These are phyloP conservation scores for Andricus curvator DNA, from an alignment of 2,888 invertebrate genomes.

Conservation along the genomic window DNA sequence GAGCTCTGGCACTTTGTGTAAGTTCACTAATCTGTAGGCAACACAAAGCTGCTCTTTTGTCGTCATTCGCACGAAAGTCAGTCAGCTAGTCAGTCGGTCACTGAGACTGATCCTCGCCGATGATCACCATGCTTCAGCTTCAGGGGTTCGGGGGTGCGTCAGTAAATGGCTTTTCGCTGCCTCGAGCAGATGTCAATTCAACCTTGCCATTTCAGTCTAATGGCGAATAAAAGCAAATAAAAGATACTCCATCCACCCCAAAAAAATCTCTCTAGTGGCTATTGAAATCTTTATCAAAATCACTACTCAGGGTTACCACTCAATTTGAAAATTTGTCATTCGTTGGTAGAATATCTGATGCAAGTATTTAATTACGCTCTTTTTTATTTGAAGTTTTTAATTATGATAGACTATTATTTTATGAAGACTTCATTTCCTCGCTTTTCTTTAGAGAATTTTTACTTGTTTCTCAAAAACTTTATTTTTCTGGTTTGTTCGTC, in stretches of 20 bases:
- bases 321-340: neutral
- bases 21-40: slow-evolving; percentile 76
- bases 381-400: no score
- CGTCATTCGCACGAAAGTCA: slow-evolving; percentile 7
- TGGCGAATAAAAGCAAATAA: slow-evolving; percentile 13
- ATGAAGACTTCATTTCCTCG: no score
- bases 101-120: slow-evolving; percentile 37
- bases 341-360: no score
- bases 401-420: no score
- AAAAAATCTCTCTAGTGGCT: neutral
- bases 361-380: no score
- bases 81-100: slow-evolving; percentile 29
- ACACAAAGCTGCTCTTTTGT: slow-evolving; percentile 66
- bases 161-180: slow-evolving; percentile 6
- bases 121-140: slow-evolving; percentile 16
- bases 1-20: slow-evolving; percentile 65
- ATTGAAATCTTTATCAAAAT: neutral
- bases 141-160: neutral
- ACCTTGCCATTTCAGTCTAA: slow-evolving; percentile 6
- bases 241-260: neutral
- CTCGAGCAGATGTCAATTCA: slow-evolving; percentile 27
- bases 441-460: no score
- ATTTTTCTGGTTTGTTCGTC: no score
- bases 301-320: neutral
- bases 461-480: no score